Evolutionary conservation across 2,797 vertebrate species (phyloP).

Genomic region (Gadopsis bispinosus): DNA sequence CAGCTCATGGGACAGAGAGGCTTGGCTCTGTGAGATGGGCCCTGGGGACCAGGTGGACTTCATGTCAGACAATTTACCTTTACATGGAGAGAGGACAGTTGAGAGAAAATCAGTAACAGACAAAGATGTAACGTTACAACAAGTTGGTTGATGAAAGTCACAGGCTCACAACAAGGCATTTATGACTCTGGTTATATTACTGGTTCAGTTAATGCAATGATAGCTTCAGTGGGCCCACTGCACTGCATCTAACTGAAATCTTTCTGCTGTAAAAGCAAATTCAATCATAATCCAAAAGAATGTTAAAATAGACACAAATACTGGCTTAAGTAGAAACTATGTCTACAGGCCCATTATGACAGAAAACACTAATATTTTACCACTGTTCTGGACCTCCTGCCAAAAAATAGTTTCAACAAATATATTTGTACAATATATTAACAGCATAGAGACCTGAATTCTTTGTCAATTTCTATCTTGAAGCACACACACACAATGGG

Average conservation of each 20-base stretch:
- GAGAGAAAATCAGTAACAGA: not conserved
- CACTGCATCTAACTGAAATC: not conserved
- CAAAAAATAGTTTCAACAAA: not conserved
- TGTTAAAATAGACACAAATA: not conserved
- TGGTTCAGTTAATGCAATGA: not conserved
- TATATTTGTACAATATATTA: not conserved
- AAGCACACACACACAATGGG: not conserved
- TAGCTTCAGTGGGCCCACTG: not conserved
- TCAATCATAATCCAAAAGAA: not conserved
- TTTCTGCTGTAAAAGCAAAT: not conserved
- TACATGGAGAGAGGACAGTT: slow-evolving; percentile 5
- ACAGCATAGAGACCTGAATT: not conserved
- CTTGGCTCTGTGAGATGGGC: slow-evolving; percentile 94
- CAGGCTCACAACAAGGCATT: not conserved
- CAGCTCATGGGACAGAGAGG: slow-evolving; percentile 95
- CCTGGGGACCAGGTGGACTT: slow-evolving; percentile 97
- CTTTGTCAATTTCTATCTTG: not conserved
- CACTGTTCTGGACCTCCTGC: not conserved
- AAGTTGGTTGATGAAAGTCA: not conserved
- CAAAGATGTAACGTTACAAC: not conserved
- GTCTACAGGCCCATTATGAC: not conserved
- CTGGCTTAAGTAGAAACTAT: not conserved
- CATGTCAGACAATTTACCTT: slow-evolving; percentile 96
- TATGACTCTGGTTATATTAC: no score
- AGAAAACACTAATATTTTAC: not conserved